phyloP scores from a whole-genome alignment of 2,888 invertebrate species.

The Melieria crassipennis region DNA sequence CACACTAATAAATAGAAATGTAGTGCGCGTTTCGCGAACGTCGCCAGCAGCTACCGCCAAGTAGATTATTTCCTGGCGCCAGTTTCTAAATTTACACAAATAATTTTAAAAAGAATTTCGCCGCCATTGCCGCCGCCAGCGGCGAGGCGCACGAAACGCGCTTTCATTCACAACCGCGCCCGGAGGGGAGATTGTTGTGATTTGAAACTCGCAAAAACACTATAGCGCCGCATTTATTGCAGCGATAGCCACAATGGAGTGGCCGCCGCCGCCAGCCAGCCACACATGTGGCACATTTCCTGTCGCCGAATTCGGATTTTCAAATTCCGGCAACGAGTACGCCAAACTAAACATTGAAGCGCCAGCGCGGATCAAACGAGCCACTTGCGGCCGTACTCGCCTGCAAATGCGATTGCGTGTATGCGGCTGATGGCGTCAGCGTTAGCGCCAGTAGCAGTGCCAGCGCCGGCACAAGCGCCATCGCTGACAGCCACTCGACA shows the following conservation, averaged over 20 bases:
- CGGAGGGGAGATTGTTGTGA: too few species aligned
- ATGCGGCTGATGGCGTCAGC: neutral
- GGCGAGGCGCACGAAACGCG: neutral
- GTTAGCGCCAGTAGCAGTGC: neutral
- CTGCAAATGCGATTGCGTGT: neutral
- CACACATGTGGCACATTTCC: neutral
- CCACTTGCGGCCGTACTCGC: neutral
- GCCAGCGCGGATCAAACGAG: too few species aligned
- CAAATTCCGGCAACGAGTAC: too few species aligned
- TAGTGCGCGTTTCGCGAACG: constrained; percentile 14
- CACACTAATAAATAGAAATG: constrained; percentile 31
- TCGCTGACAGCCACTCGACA: neutral
- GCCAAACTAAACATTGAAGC: too few species aligned
- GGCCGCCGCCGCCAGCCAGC: neutral
- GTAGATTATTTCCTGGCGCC: constrained; percentile 64
- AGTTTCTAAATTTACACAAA: constrained; percentile 62
- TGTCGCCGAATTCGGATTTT: too few species aligned
- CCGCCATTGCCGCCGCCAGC: constrained; percentile 40
- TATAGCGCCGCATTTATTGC: too few species aligned
- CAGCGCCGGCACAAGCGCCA: neutral
- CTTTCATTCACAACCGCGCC: constrained; percentile 19
- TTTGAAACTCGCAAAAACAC: too few species aligned
- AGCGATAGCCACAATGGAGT: too few species aligned
- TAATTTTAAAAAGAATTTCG: constrained; percentile 59
- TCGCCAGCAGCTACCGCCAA: constrained; percentile 38